Evolutionary conservation across 2,888 invertebrate species (phyloP).

Genomic region (Eristalinus aeneus): DNA sequence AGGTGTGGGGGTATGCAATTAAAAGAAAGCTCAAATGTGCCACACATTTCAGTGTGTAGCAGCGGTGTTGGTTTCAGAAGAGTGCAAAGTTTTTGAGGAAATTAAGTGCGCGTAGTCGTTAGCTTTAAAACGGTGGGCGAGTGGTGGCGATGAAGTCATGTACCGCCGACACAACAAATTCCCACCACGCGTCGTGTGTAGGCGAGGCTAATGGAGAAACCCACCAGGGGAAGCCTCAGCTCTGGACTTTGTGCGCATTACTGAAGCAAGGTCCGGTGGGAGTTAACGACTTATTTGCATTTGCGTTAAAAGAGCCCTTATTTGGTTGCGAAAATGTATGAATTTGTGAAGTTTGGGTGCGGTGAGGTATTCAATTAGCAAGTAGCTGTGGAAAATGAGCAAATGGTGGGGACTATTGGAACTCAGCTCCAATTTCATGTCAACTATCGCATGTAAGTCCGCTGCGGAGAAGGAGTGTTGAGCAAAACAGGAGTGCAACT

Average conservation of each 20-base stretch:
- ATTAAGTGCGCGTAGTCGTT: conserved; percentile 15
- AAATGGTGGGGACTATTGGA: too few relatives aligned
- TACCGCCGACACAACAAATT: neutral
- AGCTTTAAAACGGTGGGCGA: neutral
- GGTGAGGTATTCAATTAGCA: neutral
- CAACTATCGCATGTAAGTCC: too few relatives aligned
- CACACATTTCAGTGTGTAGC: conserved; percentile 7
- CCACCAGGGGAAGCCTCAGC: neutral
- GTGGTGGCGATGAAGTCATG: conserved; percentile 54
- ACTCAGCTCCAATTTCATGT: too few relatives aligned
- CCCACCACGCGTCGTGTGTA: neutral
- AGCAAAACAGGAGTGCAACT: too few relatives aligned
- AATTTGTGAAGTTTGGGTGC: neutral
- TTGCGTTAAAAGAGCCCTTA: neutral
- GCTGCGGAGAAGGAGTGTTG: too few relatives aligned
- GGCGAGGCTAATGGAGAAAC: conserved; percentile 10
- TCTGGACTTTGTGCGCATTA: neutral
- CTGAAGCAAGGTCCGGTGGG: neutral
- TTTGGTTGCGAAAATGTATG: neutral
- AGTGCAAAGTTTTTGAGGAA: conserved; percentile 45
- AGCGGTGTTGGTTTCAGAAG: conserved; percentile 34
- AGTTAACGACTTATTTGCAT: conserved; percentile 26
- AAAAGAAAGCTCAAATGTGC: conserved; percentile 2
- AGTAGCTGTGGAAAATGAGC: too few relatives aligned
- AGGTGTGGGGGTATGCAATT: conserved; percentile 1